Evolutionary conservation across 2,888 invertebrate species (phyloP), one percentile per base, ranked within the genome.

Genomic region (Corythucha ciliata): DNA sequence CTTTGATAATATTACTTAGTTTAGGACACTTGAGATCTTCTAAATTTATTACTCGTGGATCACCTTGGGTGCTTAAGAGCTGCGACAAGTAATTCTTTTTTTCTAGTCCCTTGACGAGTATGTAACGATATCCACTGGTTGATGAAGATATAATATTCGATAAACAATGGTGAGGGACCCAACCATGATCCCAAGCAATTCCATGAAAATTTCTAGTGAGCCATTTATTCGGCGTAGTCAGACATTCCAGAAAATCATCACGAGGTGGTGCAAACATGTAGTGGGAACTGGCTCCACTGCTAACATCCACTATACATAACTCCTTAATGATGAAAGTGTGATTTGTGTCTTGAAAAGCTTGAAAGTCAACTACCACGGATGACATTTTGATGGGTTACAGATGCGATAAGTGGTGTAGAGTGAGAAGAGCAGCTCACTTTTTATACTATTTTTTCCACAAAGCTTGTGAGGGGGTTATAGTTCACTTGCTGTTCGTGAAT

Each of bases 401-500:
- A 12, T 10, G 8, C 29, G 8, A 29, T 29, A 12, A 29, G 8
- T 29, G 12, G 29, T 12, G n/a, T n/a, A n/a, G n/a, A n/a, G n/a
- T n/a, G 8, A 29, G 12, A 29, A 29, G 10, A 29, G 10, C n/a
- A 29, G 29, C 10, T 29, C 8, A 29, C 8, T 29, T 29, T 10
- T 29, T 29, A 10, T 29, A 10, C n/a, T 29, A 29, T 10, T 8
- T 10, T 12, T 29, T 29, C 29, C 10, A 29, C 29, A 12, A 29
- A 29, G 10, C 8, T 10, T 10, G 29, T 29, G 8, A 12, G 12
- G 8, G 10, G 8, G 8, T 10, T 29, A 37, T 14, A 37, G 8
- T 37, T 16, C 12, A 37, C 37, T 8, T 12, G 8, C 12, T 16
- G 16, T 60, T 61, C 54, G 52, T 63, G 61, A 52, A 64, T 52